Conservation (phyloP, 2,888 invertebrate genomes). For the Trimorus sp. region DNA sequence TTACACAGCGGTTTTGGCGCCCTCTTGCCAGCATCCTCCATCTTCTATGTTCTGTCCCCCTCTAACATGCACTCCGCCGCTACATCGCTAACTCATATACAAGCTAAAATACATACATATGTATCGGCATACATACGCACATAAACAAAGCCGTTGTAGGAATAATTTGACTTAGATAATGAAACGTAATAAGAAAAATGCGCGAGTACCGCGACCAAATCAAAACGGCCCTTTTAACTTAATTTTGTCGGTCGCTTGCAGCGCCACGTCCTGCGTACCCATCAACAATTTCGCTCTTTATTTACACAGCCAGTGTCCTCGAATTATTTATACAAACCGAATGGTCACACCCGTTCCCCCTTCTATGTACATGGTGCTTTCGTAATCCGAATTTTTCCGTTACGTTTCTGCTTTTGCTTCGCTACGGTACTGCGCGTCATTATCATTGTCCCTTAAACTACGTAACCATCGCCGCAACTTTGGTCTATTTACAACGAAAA, state of each 20-base stretch:
- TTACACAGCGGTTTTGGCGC: slow-evolving; percentile 9
- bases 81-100: slow-evolving; percentile 15
- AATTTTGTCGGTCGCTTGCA: not conserved
- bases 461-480: slow-evolving; percentile 29
- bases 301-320: slow-evolving; percentile 50
- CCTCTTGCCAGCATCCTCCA: not conserved
- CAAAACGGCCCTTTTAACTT: slow-evolving; percentile 1
- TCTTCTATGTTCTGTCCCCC: not conserved
- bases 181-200: slow-evolving; percentile 21
- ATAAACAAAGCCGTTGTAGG: slow-evolving; percentile 14
- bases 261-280: too few relatives aligned
- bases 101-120: slow-evolving; percentile 24
- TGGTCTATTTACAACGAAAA: slow-evolving; percentile 52
- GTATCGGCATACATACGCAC: too few relatives aligned
- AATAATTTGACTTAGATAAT: slow-evolving; percentile 48
- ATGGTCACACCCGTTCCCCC: not conserved
- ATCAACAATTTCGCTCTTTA: slow-evolving; percentile 15
- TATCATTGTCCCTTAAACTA: slow-evolving; percentile 1
- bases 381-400: too few relatives aligned
- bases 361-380: too few relatives aligned
- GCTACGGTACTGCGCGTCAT: slow-evolving; percentile 28
- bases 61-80: not conserved
- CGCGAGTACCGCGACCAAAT: slow-evolving; percentile 38
- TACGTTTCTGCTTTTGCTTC: too few relatives aligned
- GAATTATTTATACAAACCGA: slow-evolving; percentile 40